Evolutionary conservation across 2,113 vertebrate species (phyloP).

Genomic region (Vireo altiloquus): DNA sequence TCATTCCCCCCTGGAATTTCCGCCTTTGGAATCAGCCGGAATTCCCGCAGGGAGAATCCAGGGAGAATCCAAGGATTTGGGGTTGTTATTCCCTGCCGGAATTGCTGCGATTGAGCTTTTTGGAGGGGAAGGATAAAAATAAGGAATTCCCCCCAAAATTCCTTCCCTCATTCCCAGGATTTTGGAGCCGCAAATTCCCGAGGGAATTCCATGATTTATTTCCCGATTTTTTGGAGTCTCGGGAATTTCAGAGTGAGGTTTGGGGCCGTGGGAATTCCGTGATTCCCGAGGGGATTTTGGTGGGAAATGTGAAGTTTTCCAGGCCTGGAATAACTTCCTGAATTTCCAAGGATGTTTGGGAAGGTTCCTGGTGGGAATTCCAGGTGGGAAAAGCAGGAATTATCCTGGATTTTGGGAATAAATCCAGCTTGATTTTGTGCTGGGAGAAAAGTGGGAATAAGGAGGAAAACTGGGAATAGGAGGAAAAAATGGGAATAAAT

Average conservation of each 20-base stretch:
- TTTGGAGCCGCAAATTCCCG: background rate
- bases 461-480: too few species aligned
- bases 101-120: background rate
- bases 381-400: background rate
- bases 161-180: background rate
- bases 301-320: background rate
- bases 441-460: background rate
- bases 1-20: background rate
- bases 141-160: background rate
- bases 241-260: background rate
- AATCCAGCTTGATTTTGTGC: background rate
- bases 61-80: background rate
- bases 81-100: too few species aligned
- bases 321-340: too few species aligned
- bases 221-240: background rate
- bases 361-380: background rate
- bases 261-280: background rate
- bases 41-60: background rate
- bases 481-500: background rate
- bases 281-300: rapidly evolving
- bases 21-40: background rate
- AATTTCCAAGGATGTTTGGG: rapidly evolving
- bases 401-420: rapidly evolving
- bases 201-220: background rate
- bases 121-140: background rate